A percentile compares a stretch with the other conserved stretches of the same genome.
Evolutionary conservation across 1,140 invertebrate genomes (phyloP).

Genomic region (Euschistus heros): DNA sequence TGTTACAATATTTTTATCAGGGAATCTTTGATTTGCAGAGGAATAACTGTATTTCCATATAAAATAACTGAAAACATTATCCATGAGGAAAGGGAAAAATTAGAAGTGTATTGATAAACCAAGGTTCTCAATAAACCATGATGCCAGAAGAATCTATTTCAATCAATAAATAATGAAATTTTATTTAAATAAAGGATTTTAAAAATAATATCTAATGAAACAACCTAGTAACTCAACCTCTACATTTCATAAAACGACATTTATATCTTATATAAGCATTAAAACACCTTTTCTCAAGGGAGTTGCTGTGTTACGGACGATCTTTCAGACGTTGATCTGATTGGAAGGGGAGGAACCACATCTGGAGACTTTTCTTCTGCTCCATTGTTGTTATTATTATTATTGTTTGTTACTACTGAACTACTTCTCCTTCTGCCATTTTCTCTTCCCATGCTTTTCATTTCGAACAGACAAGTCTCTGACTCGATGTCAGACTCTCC

Average conservation of each 20-base stretch:
- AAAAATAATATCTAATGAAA: no score
- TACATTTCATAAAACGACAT: not conserved
- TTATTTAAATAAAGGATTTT: no score
- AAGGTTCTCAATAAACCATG: no score
- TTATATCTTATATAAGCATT: not conserved
- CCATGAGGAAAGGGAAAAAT: no score
- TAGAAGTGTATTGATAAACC: no score
- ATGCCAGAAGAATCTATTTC: no score
- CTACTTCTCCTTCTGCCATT: constrained; percentile 41
- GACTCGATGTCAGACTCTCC: constrained; percentile 50
- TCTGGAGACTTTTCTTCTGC: constrained; percentile 23
- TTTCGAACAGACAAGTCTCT: constrained; percentile 47
- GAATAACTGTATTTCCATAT: no score
- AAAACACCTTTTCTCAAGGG: constrained; percentile 28
- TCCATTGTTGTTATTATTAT: constrained; percentile 27
- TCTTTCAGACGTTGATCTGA: constrained; percentile 29
- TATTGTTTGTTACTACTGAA: constrained; percentile 47
- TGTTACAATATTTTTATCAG: no score
- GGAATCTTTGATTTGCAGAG: no score
- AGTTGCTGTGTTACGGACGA: constrained; percentile 29
- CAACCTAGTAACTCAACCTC: no score
- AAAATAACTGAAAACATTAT: no score
- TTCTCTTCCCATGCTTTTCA: constrained; percentile 41
- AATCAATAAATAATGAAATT: no score
- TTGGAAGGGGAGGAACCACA: constrained; percentile 26